Evolutionary conservation across 1,140 invertebrate genomes (phyloP).

Genomic region (Adoxophyes honmai): DNA sequence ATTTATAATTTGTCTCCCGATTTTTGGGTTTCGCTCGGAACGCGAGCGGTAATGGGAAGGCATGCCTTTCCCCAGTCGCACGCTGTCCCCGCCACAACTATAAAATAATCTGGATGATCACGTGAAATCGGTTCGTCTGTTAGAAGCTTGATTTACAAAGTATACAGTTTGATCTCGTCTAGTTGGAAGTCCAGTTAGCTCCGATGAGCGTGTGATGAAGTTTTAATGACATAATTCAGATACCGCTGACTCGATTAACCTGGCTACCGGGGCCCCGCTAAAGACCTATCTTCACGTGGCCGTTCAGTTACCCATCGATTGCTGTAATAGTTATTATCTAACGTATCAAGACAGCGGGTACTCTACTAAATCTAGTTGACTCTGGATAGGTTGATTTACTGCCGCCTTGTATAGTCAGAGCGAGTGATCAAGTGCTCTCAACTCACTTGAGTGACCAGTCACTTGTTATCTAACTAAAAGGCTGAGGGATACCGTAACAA

Average conservation of each 20-base stretch:
- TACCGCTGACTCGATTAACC: conserved; percentile 68
- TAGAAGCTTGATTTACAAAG: conserved; percentile 13
- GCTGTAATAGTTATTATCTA: conserved; percentile 44
- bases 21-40: conserved; percentile 43
- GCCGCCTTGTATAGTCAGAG: conserved; percentile 24
- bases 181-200: conserved; percentile 57
- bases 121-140: not conserved
- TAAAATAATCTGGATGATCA: conserved; percentile 28
- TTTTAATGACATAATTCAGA: conserved; percentile 71
- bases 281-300: conserved; percentile 50
- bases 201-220: conserved; percentile 59
- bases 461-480: no score
- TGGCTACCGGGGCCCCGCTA: conserved; percentile 39
- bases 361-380: conserved; percentile 26
- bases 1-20: conserved; percentile 55
- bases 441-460: no score
- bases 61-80: conserved; percentile 33
- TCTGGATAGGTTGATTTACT: conserved; percentile 39
- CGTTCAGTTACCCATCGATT: conserved; percentile 31
- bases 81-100: conserved; percentile 30
- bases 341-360: conserved; percentile 25
- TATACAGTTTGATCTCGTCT: conserved; percentile 30
- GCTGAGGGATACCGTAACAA: no score
- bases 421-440: not conserved
- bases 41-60: conserved; percentile 43